Conservation (phyloP, 2,888 invertebrate genomes). For the Sesamia inferens region DNA sequence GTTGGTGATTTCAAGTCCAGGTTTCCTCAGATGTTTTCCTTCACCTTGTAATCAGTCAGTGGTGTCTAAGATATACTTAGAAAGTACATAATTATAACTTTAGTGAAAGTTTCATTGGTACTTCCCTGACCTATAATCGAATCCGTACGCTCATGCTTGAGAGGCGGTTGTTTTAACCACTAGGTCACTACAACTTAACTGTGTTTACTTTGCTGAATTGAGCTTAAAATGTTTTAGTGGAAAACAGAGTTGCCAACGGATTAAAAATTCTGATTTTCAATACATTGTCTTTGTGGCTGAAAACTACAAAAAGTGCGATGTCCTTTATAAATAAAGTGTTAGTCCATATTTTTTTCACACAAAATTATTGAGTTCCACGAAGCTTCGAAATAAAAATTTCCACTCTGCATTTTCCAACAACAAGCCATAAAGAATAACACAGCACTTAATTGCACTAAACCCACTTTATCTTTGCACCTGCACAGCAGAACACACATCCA, state of each 20-base stretch:
- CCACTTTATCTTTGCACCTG: slow-evolving; percentile 56
- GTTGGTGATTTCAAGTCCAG: no score
- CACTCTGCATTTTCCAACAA: slow-evolving; percentile 18
- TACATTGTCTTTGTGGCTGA: background rate
- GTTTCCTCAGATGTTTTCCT: no score
- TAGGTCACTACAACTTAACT: background rate
- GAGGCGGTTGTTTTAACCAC: no score
- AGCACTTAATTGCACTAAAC: slow-evolving; percentile 46
- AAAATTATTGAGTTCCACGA: background rate
- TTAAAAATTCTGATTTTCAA: background rate
- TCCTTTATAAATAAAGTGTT: background rate
- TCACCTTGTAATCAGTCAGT: no score
- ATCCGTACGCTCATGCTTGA: no score
- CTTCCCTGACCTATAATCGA: no score
- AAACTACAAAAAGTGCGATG: background rate
- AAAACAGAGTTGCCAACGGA: background rate
- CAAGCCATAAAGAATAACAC: slow-evolving; percentile 31
- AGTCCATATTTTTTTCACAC: background rate
- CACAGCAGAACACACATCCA: slow-evolving; percentile 43
- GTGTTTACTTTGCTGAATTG: slow-evolving; percentile 22
- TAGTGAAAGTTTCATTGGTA: no score
- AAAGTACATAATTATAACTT: no score
- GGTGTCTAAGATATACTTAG: no score
- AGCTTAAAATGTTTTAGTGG: slow-evolving; percentile 13
- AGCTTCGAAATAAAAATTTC: background rate